phyloP scores from a whole-genome alignment of 2,888 invertebrate genomes.

The Thera obeliscata region DNA sequence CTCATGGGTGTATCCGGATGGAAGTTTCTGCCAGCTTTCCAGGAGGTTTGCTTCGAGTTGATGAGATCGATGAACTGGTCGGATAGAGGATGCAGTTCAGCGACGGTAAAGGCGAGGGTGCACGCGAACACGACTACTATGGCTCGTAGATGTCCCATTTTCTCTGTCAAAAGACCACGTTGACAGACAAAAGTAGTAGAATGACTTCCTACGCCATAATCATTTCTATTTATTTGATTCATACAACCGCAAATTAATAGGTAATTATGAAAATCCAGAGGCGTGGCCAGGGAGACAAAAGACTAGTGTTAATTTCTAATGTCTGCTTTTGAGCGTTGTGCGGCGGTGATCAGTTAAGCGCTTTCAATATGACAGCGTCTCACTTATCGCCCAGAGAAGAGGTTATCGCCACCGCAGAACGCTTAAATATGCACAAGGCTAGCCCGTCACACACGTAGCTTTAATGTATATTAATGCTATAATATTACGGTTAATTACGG shows the following conservation, averaged over 20 bases:
- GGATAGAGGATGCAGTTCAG: constrained; percentile 79
- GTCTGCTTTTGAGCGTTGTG: too few relatives aligned
- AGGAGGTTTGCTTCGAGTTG: constrained; percentile 87
- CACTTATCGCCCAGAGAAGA: too few relatives aligned
- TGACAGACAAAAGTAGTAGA: not conserved
- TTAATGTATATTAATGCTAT: too few relatives aligned
- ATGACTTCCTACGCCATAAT: not conserved
- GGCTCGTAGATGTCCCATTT: constrained; percentile 45
- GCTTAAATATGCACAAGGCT: too few relatives aligned
- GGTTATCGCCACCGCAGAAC: too few relatives aligned
- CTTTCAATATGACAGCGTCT: too few relatives aligned
- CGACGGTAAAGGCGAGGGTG: constrained; percentile 51
- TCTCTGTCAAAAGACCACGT: not conserved
- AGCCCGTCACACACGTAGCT: too few relatives aligned
- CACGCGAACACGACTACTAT: constrained; percentile 58
- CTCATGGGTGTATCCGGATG: constrained; percentile 80
- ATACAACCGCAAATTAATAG: constrained; percentile 5
- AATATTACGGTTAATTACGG: too few relatives aligned
- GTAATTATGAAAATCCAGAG: constrained; percentile 1
- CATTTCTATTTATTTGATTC: not conserved
- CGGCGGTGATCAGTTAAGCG: too few relatives aligned
- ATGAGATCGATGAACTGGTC: constrained; percentile 89
- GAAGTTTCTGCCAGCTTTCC: constrained; percentile 93
- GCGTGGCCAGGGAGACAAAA: not conserved
- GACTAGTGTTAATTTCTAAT: too few relatives aligned